These are phyloP conservation scores for Calephelis perditalis DNA, from an alignment of 2,888 invertebrate genomes.

Conservation along the genomic window DNA sequence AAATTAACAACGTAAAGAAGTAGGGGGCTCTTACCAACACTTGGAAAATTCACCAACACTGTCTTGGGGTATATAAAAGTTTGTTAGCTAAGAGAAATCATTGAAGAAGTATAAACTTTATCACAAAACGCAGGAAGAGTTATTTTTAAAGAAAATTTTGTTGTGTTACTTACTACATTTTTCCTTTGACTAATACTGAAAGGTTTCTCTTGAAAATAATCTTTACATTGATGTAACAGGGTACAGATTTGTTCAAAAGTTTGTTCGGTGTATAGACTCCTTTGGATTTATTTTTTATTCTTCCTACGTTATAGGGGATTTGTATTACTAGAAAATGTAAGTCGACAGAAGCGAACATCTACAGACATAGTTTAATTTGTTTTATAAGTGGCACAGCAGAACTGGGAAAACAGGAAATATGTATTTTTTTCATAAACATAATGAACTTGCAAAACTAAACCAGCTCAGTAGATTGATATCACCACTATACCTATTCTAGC, in stretches of 20 bases:
- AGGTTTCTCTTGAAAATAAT: slow-evolving; percentile 30
- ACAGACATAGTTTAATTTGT: slow-evolving; percentile 32
- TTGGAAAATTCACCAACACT: slow-evolving; percentile 57
- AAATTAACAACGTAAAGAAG: slow-evolving; percentile 78
- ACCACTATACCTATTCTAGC: too few species aligned
- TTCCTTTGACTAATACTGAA: not conserved
- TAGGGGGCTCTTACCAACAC: slow-evolving; percentile 47
- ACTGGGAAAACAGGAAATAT: too few species aligned
- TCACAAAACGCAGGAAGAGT: rapidly evolving
- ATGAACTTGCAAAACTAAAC: too few species aligned
- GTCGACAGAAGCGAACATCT: slow-evolving; percentile 36
- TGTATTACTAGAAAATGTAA: slow-evolving; percentile 54
- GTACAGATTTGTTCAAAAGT: slow-evolving; percentile 34
- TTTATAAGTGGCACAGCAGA: slow-evolving; percentile 17
- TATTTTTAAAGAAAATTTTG: not conserved
- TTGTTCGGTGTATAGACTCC: slow-evolving; percentile 43
- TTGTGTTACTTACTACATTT: slow-evolving; percentile 14
- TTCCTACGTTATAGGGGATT: slow-evolving; percentile 60
- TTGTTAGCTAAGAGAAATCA: slow-evolving; percentile 1
- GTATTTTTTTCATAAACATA: too few species aligned
- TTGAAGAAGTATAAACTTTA: slow-evolving; percentile 13
- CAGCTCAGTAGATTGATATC: too few species aligned
- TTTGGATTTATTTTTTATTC: slow-evolving; percentile 56
- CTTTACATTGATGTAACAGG: slow-evolving; percentile 29
- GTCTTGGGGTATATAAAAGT: slow-evolving; percentile 46